Base-by-base conservation (phyloP, 2,113 vertebrate genomes). In the Grammomys dolichurus region DNA sequence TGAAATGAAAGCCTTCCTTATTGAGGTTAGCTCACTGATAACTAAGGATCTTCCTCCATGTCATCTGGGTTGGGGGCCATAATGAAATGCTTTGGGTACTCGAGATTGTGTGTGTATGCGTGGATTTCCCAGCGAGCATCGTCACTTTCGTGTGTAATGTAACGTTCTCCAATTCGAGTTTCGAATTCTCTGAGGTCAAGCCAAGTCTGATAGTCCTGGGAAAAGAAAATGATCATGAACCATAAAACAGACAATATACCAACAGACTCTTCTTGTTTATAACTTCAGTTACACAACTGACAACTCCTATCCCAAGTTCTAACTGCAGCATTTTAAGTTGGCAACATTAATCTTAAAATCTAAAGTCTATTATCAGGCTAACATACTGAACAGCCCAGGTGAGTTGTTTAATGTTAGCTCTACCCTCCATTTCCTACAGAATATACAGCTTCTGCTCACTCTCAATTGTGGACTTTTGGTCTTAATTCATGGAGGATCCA, bases 131-230 rank as follows among this genome's bases (percentile, higher is more conserved):
- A 99, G 90, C 99, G 99, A 0, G 99, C 99, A 46, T 99, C 99
- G 1, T 99, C 99, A 1, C 99, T 99, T 98, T 99, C 99, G 0
- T 99, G 99, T 76, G 99, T 99, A 96, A 99, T 99, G 94, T 99
- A 99, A 97, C 99, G 99, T 96, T 99, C 99, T 4, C 99, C 99
- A 81, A 99, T 98, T 67, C 99, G 99, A 0, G 99, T 99, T 98
- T 99, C 99, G 90, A 99, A 99, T 98, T 99, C 99, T 98, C 99
- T 98, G 97, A 99, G 99, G 98, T 99, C 99, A 97, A 99, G 98
- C 99, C 99, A 99, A 1, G 99, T 99, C 98, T 99, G 99, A 98
- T 99, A 99, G 98, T 99, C 99, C 99, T 99, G 98, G 73, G 54
- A 8, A 98, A 70, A 69, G 12, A 94, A 96, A 81, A 95, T 76